Base-by-base conservation (phyloP, 2,888 invertebrate genomes). In the Choreutis nemorana region DNA sequence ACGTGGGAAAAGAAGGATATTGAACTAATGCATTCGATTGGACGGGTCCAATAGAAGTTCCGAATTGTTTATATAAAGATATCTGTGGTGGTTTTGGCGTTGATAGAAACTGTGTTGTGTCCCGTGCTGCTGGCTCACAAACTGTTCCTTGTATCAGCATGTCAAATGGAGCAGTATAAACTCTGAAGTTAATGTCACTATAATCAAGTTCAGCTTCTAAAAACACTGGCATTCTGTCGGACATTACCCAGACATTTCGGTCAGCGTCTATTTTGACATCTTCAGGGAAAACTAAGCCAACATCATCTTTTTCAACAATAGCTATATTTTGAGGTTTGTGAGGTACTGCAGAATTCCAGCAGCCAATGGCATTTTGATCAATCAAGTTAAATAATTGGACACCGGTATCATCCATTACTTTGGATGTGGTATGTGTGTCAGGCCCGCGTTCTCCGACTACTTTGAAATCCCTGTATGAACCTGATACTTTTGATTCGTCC, bases 161-260 rank as follows among this genome's bases (percentile, higher is more conserved):
- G 14, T 83, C 79, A n/a, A 90, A 63, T 0, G 89, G 84, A 1
- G 88, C 87, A 2, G 85, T 85, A 44, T 83, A 86, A 38, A 91
- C 84, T 46, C 90, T 83, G 67, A 91, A 91, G 54, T 92, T 92
- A 6, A 88, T 80, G 40, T 91, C 90, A 24, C 82, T 84, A 49
- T 85, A 90, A 53, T 91, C 86, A 18, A 92, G 61, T 23, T 81
- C 82, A 3, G 84, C 67, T 42, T 85, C 81, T 16, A 91, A 65
- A 48, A 91, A 91, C 7, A 87, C 85, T 0, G 91, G 87, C 91
- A 92, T 91, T 22, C 87, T 81, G 56, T 92, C 91, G 0, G 90
- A 90, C 2, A 92, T 82, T 0, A 91, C 87, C 92, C 92, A 92
- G 2, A 89, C 79, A 39, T 89, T 87, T 36, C 82, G 77, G 32